A percentile compares a stretch with the other conserved stretches of the same genome.
These are phyloP conservation scores for Platyscapa corneri DNA, from an alignment of 1,140 invertebrate species.

Conservation along the genomic window DNA sequence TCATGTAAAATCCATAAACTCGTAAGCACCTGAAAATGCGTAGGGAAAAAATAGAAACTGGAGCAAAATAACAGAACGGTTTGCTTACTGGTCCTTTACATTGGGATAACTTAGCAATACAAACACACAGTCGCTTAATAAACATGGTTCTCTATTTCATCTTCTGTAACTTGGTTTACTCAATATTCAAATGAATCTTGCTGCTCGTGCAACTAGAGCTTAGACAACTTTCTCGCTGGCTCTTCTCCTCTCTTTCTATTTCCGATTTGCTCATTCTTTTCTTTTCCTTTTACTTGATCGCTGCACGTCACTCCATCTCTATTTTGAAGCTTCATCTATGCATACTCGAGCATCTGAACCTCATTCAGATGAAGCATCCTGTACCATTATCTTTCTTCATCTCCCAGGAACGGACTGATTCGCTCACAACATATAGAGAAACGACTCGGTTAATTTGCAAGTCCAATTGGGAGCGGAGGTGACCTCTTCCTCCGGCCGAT, in stretches of 20 bases:
- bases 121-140: not conserved
- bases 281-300: not conserved
- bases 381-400: constrained; percentile 29
- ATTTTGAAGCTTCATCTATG: not conserved
- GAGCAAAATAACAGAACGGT: not conserved
- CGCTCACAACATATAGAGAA: not conserved
- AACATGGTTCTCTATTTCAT: constrained; percentile 8
- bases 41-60: not conserved
- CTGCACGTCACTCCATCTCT: not conserved
- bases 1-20: not conserved
- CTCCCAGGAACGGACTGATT: not conserved
- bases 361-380: constrained; percentile 21
- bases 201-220: not conserved
- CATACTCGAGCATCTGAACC: constrained; percentile 11
- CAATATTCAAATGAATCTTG: constrained; percentile 45
- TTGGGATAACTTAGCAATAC: constrained; percentile 19
- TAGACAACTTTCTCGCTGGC: not conserved
- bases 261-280: not conserved
- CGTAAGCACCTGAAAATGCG: not conserved
- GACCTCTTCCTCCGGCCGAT: not conserved
- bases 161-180: constrained; percentile 24
- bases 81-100: constrained; percentile 20
- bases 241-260: not conserved
- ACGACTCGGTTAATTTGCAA: constrained; percentile 34
- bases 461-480: constrained; percentile 26